Evolutionary conservation across 1,140 invertebrate species (phyloP).

Genomic region (Idris sp.): DNA sequence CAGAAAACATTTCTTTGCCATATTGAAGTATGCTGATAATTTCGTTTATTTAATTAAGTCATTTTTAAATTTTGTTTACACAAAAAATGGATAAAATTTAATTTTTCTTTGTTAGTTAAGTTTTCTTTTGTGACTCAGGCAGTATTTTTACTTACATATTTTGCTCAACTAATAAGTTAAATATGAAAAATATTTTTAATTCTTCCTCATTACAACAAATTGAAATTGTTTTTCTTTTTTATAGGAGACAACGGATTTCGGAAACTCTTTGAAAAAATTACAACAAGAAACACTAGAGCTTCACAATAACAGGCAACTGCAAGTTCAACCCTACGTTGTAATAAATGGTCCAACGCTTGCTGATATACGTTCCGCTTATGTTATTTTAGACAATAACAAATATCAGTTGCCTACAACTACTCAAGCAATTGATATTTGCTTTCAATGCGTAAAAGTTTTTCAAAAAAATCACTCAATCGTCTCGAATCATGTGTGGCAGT

Average conservation of each 20-base stretch:
- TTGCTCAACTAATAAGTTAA: no score
- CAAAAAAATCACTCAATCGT: conserved; percentile 2
- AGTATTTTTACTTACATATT: no score
- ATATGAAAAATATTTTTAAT: no score
- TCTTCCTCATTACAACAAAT: no score
- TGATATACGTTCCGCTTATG: conserved; percentile 7
- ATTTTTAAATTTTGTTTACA: conserved; percentile 1
- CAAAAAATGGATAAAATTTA: not conserved
- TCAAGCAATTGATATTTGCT: conserved; percentile 30
- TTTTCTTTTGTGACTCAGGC: no score
- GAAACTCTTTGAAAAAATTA: not conserved
- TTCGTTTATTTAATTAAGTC: not conserved
- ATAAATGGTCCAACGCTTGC: conserved; percentile 12
- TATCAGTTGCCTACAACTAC: conserved; percentile 18
- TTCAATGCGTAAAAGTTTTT: conserved; percentile 26
- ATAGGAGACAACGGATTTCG: not conserved
- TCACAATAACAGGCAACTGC: not conserved
- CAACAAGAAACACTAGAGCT: not conserved
- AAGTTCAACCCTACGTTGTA: conserved; percentile 16
- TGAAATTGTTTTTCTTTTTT: no score
- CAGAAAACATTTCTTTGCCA: not conserved
- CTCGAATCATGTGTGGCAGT: conserved; percentile 27
- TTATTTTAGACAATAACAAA: conserved; percentile 15
- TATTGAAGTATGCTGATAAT: not conserved
- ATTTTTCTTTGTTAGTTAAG: no score